Evolutionary conservation across 2,113 vertebrate species (phyloP).

Genomic region (Argyrosomus japonicus): DNA sequence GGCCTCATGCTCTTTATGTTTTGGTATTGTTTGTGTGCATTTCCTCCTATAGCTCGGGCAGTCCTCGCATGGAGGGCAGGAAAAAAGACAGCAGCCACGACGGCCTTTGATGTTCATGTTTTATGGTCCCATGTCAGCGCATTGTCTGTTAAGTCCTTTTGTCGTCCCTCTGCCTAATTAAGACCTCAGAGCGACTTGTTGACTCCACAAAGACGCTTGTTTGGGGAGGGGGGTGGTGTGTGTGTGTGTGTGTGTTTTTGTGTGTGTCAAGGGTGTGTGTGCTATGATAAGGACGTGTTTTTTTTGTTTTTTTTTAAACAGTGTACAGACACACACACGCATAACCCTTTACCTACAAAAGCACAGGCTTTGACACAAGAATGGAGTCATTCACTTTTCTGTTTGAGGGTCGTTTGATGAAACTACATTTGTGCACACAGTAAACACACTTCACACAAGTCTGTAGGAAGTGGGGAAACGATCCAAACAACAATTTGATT

Average conservation of each 20-base stretch:
- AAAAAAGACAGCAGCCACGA: slow-evolving; percentile 55
- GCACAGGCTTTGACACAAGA: slow-evolving; percentile 29
- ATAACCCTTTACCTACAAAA: slow-evolving; percentile 39
- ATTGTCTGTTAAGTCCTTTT: slow-evolving; percentile 79
- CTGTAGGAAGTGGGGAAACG: neutral
- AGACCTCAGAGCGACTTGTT: slow-evolving; percentile 82
- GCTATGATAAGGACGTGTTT: slow-evolving; percentile 42
- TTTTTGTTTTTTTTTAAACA: slow-evolving; percentile 52
- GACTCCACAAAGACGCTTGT: slow-evolving; percentile 77
- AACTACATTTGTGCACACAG: neutral
- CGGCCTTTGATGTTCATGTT: slow-evolving; percentile 79
- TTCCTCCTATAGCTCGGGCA: slow-evolving; percentile 70
- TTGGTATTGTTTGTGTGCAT: slow-evolving; percentile 73
- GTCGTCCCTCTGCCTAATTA: slow-evolving; percentile 82
- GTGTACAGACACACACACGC: slow-evolving; percentile 1
- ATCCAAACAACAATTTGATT: neutral
- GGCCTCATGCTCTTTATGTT: slow-evolving; percentile 63
- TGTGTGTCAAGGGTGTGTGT: slow-evolving; percentile 41
- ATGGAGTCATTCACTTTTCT: slow-evolving; percentile 54
- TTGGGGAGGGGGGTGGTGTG: slow-evolving; percentile 40
- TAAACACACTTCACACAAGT: neutral
- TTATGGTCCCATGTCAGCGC: slow-evolving; percentile 76
- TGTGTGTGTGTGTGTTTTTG: slow-evolving; percentile 42
- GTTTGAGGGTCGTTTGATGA: slow-evolving; percentile 19
- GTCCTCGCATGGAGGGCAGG: slow-evolving; percentile 43